Evolutionary conservation across 1,140 invertebrate species (phyloP).

Genomic region (Drosophila sp.): DNA sequence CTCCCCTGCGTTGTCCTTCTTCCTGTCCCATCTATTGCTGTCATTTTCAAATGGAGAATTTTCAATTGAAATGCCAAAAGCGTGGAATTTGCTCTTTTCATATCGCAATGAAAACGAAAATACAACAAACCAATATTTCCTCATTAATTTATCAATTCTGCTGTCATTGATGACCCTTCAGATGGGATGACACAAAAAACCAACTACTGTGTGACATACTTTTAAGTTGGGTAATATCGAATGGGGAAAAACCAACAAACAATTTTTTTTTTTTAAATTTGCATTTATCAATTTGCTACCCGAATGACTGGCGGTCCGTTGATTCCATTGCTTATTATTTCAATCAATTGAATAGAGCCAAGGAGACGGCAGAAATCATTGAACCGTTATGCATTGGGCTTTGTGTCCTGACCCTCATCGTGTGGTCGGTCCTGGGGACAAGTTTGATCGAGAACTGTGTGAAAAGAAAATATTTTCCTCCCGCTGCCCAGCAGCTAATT

Average conservation of each 20-base stretch:
- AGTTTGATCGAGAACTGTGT: constrained; percentile 9
- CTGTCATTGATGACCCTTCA: constrained; percentile 21
- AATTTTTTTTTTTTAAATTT: constrained; percentile 19
- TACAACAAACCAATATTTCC: constrained; percentile 15
- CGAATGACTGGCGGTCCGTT: constrained; percentile 10
- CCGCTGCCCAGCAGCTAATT: constrained; percentile 11
- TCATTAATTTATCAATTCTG: constrained; percentile 62
- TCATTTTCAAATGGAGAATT: constrained; percentile 5
- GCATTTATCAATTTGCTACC: constrained; percentile 20
- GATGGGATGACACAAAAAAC: not conserved
- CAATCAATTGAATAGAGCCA: constrained; percentile 18
- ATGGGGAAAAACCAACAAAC: constrained; percentile 2
- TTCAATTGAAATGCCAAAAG: constrained; percentile 19
- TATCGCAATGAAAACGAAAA: constrained; percentile 22
- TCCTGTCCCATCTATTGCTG: too few species aligned
- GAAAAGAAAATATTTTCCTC: constrained; percentile 10
- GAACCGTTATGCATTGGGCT: constrained; percentile 14
- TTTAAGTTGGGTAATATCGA: not conserved
- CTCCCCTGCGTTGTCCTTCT: too few species aligned
- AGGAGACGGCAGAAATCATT: constrained; percentile 7
- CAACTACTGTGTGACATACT: constrained; percentile 1
- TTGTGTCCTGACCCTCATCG: constrained; percentile 11
- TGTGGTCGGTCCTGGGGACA: constrained; percentile 1
- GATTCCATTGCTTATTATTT: constrained; percentile 11
- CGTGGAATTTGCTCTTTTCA: constrained; percentile 10